Base-by-base conservation (phyloP, 2,888 invertebrate species). In the Sarcophaga rosellei region DNA sequence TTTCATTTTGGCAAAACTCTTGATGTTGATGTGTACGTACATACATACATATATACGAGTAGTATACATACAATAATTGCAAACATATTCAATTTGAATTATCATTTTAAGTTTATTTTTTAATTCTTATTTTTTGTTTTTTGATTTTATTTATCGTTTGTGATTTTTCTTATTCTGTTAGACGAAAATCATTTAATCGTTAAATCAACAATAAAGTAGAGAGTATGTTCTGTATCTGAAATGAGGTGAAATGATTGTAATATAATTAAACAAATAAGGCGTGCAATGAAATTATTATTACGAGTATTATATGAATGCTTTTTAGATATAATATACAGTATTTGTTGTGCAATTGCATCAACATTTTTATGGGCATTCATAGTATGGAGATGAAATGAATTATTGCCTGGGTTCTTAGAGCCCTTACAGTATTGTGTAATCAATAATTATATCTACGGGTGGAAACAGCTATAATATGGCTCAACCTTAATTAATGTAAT, bases 181-280 rank as follows among this genome's bases (percentile, higher is more conserved):
- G 82, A 86, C 86, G 72, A 80, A 86, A 80, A 86, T 76, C 80
- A 77, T 86, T 86, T 86, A 73, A 83, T 80, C 82, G 86, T 80
- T 86, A 76, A 83, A 86, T 86, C 76, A 83, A 82, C 83, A 86
- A 79, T 82, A 85, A 82, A 82, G 66, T 72, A 63, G 59, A 81
- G 66, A 81, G 68, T 84, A 82, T 74, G 63, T 85, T 23, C 63
- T 79, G 61, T 72, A 69, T 81, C 74, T 81, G 77, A 77, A 85
- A 85, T 85, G 81, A 81, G 85, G 85, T 85, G 85, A 77, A 85
- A 77, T 85, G 81, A 85, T 85, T 81, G 85, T 85, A 81, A 85
- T 85, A 77, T 85, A 85, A 85, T 85, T 85, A 81, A 85, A 85
- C 77, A 85, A 81, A 85, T 81, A 85, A 85, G 81, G 85, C 81